Conservation (phyloP, 1,140 invertebrate genomes). For the Zaprionus capensis region DNA sequence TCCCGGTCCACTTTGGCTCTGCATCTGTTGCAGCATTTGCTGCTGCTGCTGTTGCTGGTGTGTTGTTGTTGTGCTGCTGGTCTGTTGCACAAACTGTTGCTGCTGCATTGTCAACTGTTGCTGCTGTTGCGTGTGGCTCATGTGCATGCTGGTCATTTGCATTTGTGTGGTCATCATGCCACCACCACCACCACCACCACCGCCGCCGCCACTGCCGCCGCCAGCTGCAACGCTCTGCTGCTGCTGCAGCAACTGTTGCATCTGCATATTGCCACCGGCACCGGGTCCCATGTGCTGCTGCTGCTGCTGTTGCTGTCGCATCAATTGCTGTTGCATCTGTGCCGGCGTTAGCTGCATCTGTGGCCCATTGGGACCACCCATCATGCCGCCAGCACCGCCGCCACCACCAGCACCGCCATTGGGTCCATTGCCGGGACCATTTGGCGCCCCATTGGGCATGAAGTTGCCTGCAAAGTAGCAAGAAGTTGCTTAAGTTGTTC, state of each 20-base stretch:
- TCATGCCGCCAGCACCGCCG: conserved; percentile 50
- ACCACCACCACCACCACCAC: conserved; percentile 76
- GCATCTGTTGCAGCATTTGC: conserved; percentile 70
- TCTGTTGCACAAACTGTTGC: conserved; percentile 80
- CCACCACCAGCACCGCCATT: conserved; percentile 46
- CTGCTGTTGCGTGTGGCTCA: conserved; percentile 86
- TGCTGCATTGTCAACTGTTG: conserved; percentile 87
- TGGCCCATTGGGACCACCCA: conserved; percentile 70
- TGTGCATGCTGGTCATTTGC: conserved; percentile 88
- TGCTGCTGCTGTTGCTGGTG: conserved; percentile 79
- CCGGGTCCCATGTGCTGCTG: conserved; percentile 68
- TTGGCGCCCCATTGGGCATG: conserved; percentile 73
- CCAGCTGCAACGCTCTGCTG: conserved; percentile 75
- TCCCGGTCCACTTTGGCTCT: conserved; percentile 66
- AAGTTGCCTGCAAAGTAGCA: conserved; percentile 64
- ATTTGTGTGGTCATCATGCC: conserved; percentile 84
- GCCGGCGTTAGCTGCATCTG: conserved; percentile 86
- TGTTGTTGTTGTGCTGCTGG: conserved; percentile 70
- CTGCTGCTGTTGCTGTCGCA: conserved; percentile 76
- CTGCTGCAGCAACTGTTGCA: conserved; percentile 84
- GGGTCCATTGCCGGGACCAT: conserved; percentile 57
- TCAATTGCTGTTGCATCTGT: conserved; percentile 85
- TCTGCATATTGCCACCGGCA: conserved; percentile 70
- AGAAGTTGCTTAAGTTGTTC: neutral
- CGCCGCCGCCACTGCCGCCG: conserved; percentile 84